Conservation (phyloP, 2,797 vertebrate genomes). For the Xenopus petersii region DNA sequence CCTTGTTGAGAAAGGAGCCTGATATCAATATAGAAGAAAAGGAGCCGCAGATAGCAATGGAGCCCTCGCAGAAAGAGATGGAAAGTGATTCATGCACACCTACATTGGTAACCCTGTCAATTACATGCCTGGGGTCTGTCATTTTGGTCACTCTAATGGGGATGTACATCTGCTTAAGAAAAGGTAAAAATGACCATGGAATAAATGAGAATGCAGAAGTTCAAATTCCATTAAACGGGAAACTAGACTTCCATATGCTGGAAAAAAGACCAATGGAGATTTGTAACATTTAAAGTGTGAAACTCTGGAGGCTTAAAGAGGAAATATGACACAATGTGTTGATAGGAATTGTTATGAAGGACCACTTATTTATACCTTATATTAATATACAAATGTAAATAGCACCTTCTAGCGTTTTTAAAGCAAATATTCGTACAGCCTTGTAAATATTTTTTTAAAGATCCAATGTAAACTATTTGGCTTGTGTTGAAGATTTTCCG, state of each 20-base stretch:
- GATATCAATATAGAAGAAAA: conserved; percentile 88
- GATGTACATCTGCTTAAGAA: conserved; percentile 85
- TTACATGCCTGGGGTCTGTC: conserved; percentile 83
- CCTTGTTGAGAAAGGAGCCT: conserved; percentile 81
- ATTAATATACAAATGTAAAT: conserved; percentile 71
- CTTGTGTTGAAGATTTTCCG: too few species aligned
- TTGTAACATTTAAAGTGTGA: conserved; percentile 79
- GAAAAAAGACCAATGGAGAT: conserved; percentile 87
- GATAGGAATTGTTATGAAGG: conserved; percentile 56
- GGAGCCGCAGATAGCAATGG: conserved; percentile 75
- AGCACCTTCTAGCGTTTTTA: conserved; percentile 70
- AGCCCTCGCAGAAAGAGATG: conserved; percentile 68
- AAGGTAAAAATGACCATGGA: conserved; percentile 75
- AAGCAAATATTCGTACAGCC: conserved; percentile 60
- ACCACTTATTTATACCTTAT: conserved; percentile 71
- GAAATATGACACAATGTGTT: conserved; percentile 45
- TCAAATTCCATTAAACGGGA: conserved; percentile 88
- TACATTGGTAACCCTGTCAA: conserved; percentile 80
- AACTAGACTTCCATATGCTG: conserved; percentile 73
- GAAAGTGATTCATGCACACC: conserved; percentile 80
- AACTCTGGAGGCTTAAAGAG: conserved; percentile 39
- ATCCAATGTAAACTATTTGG: not conserved
- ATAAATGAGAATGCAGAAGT: conserved; percentile 76
- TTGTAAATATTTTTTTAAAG: conserved; percentile 70
- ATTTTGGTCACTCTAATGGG: conserved; percentile 79